Conservation (phyloP, 30 jellyfish, hydroid and myxozoan species). For the Hydractinia echinata region DNA sequence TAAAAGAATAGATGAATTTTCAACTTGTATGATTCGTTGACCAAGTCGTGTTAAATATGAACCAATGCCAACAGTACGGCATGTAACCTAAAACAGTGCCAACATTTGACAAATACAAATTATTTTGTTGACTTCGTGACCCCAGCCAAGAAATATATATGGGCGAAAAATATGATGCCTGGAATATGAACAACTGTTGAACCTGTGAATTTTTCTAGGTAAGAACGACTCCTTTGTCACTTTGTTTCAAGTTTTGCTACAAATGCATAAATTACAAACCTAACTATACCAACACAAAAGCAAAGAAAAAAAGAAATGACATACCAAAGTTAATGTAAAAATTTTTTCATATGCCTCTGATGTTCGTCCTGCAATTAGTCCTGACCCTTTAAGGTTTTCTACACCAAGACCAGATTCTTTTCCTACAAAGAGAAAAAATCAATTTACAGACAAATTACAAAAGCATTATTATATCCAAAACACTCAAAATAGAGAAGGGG, state of each 20-base stretch:
- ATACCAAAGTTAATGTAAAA: constrained; percentile 74
- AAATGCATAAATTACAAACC: too few species aligned
- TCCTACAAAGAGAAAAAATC: constrained; percentile 29
- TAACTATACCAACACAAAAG: background rate
- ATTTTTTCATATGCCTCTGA: constrained; percentile 85
- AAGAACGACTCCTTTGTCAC: too few species aligned
- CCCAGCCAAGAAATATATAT: background rate
- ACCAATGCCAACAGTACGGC: constrained; percentile 96
- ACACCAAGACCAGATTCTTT: constrained; percentile 84
- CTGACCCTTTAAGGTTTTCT: constrained; percentile 79
- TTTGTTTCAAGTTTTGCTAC: too few species aligned
- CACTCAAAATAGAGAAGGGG: too few species aligned
- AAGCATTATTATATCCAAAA: too few species aligned
- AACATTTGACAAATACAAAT: background rate
- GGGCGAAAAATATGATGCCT: background rate
- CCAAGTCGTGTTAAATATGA: constrained; percentile 83
- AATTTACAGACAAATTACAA: too few species aligned
- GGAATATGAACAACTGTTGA: background rate
- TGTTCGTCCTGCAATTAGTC: constrained; percentile 86
- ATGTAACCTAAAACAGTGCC: constrained; percentile 53
- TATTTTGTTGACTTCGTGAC: background rate
- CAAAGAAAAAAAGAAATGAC: constrained; percentile 1
- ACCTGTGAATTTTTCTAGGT: too few species aligned
- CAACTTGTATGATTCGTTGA: constrained; percentile 84
- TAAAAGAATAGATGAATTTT: constrained; percentile 66